A percentile compares a stretch with the other conserved stretches of the same genome.
Conservation (phyloP, 2,113 vertebrate genomes). For the Octodon degus region DNA sequence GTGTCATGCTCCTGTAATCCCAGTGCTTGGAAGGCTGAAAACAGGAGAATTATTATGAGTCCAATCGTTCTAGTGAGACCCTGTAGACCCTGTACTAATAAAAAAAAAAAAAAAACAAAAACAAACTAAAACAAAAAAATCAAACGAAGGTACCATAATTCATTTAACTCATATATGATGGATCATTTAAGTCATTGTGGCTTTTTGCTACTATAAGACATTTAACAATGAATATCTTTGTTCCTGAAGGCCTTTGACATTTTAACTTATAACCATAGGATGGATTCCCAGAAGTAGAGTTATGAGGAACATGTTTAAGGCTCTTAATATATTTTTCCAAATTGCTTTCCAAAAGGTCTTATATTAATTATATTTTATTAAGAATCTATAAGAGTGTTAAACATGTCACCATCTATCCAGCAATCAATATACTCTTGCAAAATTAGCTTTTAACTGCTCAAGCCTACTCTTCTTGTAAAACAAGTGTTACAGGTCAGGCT, state of each 20-base stretch:
- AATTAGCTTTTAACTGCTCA: constrained; percentile 59
- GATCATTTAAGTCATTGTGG: neutral
- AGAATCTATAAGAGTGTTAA: constrained; percentile 66
- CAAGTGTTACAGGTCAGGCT: neutral
- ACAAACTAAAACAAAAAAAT: neutral
- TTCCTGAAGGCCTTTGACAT: constrained; percentile 52
- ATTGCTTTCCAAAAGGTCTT: constrained; percentile 70
- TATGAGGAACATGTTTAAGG: constrained; percentile 59
- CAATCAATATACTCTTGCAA: constrained; percentile 56
- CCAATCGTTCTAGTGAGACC: too few relatives aligned
- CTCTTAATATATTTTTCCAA: constrained; percentile 65
- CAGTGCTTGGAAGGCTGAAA: too few relatives aligned
- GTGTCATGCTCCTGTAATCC: too few relatives aligned
- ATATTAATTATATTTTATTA: constrained; percentile 72
- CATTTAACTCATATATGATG: neutral
- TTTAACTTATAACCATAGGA: constrained; percentile 70
- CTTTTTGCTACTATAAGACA: constrained; percentile 23
- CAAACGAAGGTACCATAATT: neutral
- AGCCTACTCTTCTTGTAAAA: constrained; percentile 18
- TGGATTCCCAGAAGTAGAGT: constrained; percentile 71
- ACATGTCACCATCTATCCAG: constrained; percentile 24
- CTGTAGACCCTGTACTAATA: too few relatives aligned
- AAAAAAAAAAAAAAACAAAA: neutral
- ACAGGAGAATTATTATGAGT: too few relatives aligned
- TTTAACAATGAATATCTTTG: neutral